phyloP scores from a whole-genome alignment of 2,888 invertebrate species.

The Gortyna flavago region DNA sequence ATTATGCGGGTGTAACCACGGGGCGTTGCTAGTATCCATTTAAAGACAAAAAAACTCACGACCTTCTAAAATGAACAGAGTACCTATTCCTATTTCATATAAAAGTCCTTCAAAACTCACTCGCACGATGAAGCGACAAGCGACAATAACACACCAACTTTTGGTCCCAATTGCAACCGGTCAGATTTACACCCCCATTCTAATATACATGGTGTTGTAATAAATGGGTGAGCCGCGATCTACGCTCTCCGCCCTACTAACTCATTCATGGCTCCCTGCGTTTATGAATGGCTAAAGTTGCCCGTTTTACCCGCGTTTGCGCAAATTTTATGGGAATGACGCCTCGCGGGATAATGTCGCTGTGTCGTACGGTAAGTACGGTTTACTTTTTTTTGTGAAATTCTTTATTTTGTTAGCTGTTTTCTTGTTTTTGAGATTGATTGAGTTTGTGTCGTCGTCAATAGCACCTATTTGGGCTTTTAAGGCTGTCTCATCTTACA shows the following conservation, averaged over 20 bases:
- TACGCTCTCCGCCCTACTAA: constrained; percentile 63
- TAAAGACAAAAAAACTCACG: neutral
- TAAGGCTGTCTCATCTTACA: neutral
- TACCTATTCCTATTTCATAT: neutral
- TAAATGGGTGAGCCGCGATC: constrained; percentile 61
- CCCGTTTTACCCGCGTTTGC: constrained; percentile 69
- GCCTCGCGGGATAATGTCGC: constrained; percentile 57
- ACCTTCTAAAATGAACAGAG: neutral
- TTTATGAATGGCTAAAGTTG: constrained; percentile 72
- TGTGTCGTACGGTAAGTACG: constrained; percentile 45
- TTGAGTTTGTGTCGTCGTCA: neutral
- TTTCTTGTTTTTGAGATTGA: constrained; percentile 11
- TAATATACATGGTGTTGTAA: constrained; percentile 67
- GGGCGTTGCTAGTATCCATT: neutral
- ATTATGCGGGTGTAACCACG: too few species aligned
- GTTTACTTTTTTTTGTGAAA: constrained; percentile 13
- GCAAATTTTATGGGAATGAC: constrained; percentile 72
- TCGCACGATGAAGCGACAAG: constrained; percentile 26
- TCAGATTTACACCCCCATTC: constrained; percentile 65
- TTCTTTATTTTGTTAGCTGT: constrained; percentile 46
- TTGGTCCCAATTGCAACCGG: constrained; percentile 53
- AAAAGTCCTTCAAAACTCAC: constrained; percentile 12
- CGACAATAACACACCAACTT: constrained; percentile 51
- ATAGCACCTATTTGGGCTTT: neutral
- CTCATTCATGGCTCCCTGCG: constrained; percentile 68